Evolutionary conservation across 37 sponge, comb jelly and placozoan genomes (phyloP), one percentile per base, ranked within the genome.

Genomic region (Cladorhizidae sp.): DNA sequence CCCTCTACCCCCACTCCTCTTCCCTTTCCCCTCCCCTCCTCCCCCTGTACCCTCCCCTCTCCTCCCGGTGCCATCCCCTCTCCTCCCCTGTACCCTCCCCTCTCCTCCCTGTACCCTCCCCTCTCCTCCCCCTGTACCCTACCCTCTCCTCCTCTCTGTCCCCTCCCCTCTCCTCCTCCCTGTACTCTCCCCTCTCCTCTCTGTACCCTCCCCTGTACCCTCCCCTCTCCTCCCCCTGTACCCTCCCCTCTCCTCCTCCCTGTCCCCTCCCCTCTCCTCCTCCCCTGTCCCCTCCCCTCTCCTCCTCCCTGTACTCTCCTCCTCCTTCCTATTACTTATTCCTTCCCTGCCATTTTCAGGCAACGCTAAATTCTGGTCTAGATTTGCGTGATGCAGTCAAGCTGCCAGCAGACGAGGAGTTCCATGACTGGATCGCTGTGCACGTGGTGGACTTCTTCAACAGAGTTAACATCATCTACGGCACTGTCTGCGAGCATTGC

Each of bases 361-460:
- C 96, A 23, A 89, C 96, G 0, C 88, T 95, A 1, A 82, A 93
- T 71, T 87, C 96, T 57, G 96, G 96, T 17, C 84, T 95, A 8
- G 96, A 95, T 33, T 81, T 95, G 29, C 77, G 74, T 26, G 64
- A 80, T 37, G 93, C 93, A 15, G 96, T 95, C 1, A 54, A 64
- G 64, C 72, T 95, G 0, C 96, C 96, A 31, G 85, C 52, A 0
- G 88, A 83, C 11, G 93, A 95, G 57, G 86, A 89, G 22, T 73
- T 31, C 37, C 77, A 95, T 49, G 96, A 95, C 68, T 95, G 96
- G 96, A 68, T 95, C n/a, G 96, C 96, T 36, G 91, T 95, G 7
- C 93, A 95, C 68, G 91, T 95, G 5, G 96, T 95, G 3, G 96
- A 95, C 83, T 95, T 95, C 65, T 95, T 95, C 86, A 95, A 95